These are phyloP conservation scores for Ganaspis brasiliensis DNA, from an alignment of 2,888 invertebrate species.

Conservation along the genomic window DNA sequence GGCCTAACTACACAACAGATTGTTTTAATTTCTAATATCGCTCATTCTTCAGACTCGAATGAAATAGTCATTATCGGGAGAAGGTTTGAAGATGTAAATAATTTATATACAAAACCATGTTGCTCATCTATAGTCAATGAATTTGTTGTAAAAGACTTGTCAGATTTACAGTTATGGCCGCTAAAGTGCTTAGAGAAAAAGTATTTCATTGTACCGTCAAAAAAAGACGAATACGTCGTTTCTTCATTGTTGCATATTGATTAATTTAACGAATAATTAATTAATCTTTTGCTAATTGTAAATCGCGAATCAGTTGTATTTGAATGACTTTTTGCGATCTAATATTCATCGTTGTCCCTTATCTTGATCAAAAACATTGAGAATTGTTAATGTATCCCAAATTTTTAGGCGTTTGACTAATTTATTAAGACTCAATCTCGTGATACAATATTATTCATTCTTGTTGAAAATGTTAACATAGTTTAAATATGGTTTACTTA, in stretches of 20 bases:
- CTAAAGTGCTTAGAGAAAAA: slow-evolving; percentile 31
- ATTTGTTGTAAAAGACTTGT: slow-evolving; percentile 40
- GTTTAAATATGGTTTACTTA: too few relatives aligned
- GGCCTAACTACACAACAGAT: slow-evolving; percentile 16
- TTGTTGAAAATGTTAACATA: too few relatives aligned
- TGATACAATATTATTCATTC: too few relatives aligned
- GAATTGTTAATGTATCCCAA: neutral
- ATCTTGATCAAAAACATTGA: neutral
- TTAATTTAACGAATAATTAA: too few relatives aligned
- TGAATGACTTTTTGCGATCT: neutral
- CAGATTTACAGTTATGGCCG: slow-evolving; percentile 33
- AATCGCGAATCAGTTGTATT: neutral
- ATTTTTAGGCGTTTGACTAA: too few relatives aligned
- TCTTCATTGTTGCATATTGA: slow-evolving; percentile 7
- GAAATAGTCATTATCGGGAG: slow-evolving; percentile 15
- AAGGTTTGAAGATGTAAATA: slow-evolving; percentile 18
- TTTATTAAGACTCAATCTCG: too few relatives aligned
- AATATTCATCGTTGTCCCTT: neutral
- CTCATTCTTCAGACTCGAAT: slow-evolving; percentile 11
- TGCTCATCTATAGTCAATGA: slow-evolving; percentile 31
- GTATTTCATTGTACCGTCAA: slow-evolving; percentile 36
- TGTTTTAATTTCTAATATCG: slow-evolving; percentile 28
- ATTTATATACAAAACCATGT: slow-evolving; percentile 43
- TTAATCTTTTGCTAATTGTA: neutral
- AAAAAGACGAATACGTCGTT: slow-evolving; percentile 28